These are phyloP conservation scores for Motacilla alba DNA, from an alignment of 2,113 vertebrate species.

Conservation along the genomic window DNA sequence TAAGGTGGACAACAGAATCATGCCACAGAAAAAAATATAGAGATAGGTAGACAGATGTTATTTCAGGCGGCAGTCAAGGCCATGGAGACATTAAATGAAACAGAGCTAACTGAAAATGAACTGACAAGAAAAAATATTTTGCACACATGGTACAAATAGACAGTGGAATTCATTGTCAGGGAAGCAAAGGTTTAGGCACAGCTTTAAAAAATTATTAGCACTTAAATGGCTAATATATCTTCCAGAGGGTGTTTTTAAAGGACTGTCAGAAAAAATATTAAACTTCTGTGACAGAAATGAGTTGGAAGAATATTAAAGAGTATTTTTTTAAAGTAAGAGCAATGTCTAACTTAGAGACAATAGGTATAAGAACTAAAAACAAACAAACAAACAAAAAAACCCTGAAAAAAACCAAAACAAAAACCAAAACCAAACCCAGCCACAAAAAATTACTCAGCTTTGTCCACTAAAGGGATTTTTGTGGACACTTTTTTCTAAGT, in stretches of 20 bases:
- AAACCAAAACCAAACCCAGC: not conserved
- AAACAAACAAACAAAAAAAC: too few species aligned
- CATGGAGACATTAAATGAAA: not conserved
- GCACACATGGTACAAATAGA: not conserved
- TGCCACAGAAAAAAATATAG: not conserved
- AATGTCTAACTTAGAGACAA: not conserved
- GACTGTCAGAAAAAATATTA: not conserved
- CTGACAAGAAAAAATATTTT: not conserved
- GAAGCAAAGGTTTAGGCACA: not conserved
- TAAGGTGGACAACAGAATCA: not conserved
- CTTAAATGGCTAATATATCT: not conserved
- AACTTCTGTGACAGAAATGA: not conserved
- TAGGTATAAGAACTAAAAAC: not conserved
- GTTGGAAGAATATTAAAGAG: not conserved
- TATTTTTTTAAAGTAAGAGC: not conserved
- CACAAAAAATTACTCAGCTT: not conserved
- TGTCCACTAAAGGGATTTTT: fast-evolving
- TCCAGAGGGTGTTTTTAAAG: not conserved
- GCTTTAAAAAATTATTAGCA: not conserved
- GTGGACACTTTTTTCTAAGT: not conserved
- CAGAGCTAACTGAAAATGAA: not conserved
- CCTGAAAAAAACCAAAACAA: not conserved
- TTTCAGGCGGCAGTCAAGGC: not conserved
- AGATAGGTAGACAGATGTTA: not conserved
- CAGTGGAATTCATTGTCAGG: not conserved